A percentile compares a stretch with the other conserved stretches of the same genome.
phyloP scores from a whole-genome alignment of 2,113 vertebrate genomes.

The Paedocypris sp. region DNA sequence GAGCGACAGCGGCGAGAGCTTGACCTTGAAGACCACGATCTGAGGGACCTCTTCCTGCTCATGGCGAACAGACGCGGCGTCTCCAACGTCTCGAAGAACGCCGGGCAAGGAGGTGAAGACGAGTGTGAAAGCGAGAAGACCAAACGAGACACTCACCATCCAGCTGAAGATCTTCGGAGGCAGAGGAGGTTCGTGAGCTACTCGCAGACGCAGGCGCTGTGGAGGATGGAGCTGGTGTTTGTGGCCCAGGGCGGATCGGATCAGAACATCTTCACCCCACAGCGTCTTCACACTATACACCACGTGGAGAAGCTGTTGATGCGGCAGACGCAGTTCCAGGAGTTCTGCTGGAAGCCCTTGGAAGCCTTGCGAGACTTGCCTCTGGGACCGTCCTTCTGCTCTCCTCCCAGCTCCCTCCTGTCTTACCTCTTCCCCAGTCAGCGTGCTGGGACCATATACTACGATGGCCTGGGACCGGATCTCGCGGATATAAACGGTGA shows the following conservation, averaged over 20 bases:
- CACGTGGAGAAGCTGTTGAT: slow-evolving; percentile 83
- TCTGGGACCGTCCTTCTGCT: slow-evolving; percentile 85
- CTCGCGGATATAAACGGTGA: slow-evolving; percentile 88
- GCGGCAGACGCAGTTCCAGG: slow-evolving; percentile 83
- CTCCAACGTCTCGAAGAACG: slow-evolving; percentile 27
- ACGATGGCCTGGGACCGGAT: slow-evolving; percentile 91
- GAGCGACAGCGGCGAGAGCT: slow-evolving; percentile 75
- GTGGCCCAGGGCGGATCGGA: slow-evolving; percentile 78
- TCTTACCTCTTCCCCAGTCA: slow-evolving; percentile 95
- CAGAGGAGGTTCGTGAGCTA: slow-evolving; percentile 54
- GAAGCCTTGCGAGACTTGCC: slow-evolving; percentile 86
- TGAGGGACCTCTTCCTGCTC: slow-evolving; percentile 73
- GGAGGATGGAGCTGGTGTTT: slow-evolving; percentile 93
- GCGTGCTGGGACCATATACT: slow-evolving; percentile 88
- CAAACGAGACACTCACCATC: slow-evolving; percentile 15
- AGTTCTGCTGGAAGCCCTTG: slow-evolving; percentile 95
- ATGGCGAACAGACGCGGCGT: slow-evolving; percentile 50
- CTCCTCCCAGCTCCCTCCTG: slow-evolving; percentile 83
- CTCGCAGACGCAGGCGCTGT: slow-evolving; percentile 80
- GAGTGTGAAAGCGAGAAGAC: neutral
- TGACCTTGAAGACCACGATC: slow-evolving; percentile 65
- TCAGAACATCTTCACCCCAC: slow-evolving; percentile 89
- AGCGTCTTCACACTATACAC: slow-evolving; percentile 83
- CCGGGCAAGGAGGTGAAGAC: neutral
- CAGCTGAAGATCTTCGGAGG: slow-evolving; percentile 20